Evolutionary conservation across 2,888 invertebrate genomes (phyloP), one percentile per base, ranked within the genome.

Genomic region (Corythucha ciliata): DNA sequence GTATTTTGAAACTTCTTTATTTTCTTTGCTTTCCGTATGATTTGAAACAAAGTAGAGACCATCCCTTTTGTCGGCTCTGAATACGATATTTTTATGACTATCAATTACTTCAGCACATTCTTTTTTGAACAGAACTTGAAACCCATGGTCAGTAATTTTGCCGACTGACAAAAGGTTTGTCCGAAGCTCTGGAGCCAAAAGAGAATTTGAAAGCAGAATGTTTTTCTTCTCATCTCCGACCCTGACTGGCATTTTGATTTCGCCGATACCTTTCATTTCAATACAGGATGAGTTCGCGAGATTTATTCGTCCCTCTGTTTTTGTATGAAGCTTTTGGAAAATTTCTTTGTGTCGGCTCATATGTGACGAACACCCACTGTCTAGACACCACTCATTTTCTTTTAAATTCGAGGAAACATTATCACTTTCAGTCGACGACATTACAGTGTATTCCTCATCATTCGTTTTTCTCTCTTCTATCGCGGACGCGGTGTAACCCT

Each of bases 91-190:
- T 4, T 40, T 40, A 22, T 2, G 4, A 2, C 20, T 2, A 8
- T 25, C 39, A 8, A 4, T 2, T 2, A 48, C 26, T 18, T 6
- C 12, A 3, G 48, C 48, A 2, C 5, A 4, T 2, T 3, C 2
- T 26, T 48, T 48, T 2, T 10, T 26, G 29, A 48, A 48, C 1
- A 21, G 24, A 12, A 39, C 40, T 2, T 20, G 21, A 18, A 24
- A 26, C 12, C 48, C 48, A 21, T 39, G 14, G 12, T 48, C 48
- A 16, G 40, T 26, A 1, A 48, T 39, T 18, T 48, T 48, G 8
- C 48, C 48, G 12, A 48, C 48, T 3, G 48, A 37, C 5, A 48
- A 3, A 5, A 48, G 25, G 26, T 48, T 48, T 18, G 26, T 8
- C 6, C 48, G 14, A 3, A 48, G 29, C 2, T 24, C 48, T 4